These are phyloP conservation scores for Rhynchonema sp. DNA, from an alignment of 2,888 invertebrate species.

Conservation along the genomic window DNA sequence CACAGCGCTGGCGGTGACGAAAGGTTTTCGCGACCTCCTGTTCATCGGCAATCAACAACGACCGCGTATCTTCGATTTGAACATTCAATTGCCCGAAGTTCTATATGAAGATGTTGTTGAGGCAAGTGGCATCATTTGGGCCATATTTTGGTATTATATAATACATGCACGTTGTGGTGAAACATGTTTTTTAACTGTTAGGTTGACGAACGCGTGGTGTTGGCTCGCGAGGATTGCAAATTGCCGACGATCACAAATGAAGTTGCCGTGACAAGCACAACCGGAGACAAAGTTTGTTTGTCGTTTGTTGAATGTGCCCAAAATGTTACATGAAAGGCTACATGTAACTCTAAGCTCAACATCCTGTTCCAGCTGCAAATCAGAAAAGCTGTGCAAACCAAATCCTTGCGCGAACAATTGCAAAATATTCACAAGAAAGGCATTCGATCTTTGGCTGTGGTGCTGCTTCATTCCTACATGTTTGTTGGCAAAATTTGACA, in stretches of 20 bases:
- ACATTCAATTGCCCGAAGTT: conserved; percentile 49
- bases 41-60: conserved; percentile 91
- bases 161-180: no score
- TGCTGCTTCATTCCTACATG: conserved; percentile 82
- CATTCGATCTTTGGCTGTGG: conserved; percentile 75
- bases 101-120: conserved; percentile 76
- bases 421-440: conserved; percentile 46
- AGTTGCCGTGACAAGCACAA: no score
- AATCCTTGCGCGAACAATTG: conserved; percentile 37
- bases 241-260: no score
- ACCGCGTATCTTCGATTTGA: conserved; percentile 85
- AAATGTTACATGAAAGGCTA: no score
- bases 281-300: no score
- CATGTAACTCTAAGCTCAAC: no score
- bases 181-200: no score
- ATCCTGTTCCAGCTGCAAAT: not conserved
- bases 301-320: no score
- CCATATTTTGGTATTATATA: no score
- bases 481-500: conserved; percentile 28
- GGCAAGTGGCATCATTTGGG: no score
- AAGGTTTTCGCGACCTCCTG: conserved; percentile 61
- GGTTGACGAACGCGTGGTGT: conserved; percentile 73
- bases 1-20: conserved; percentile 75
- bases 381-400: not conserved
- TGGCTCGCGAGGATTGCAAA: conserved; percentile 48